Evolutionary conservation across 2,888 invertebrate species (phyloP).

Genomic region (Acrobasis repandana): DNA sequence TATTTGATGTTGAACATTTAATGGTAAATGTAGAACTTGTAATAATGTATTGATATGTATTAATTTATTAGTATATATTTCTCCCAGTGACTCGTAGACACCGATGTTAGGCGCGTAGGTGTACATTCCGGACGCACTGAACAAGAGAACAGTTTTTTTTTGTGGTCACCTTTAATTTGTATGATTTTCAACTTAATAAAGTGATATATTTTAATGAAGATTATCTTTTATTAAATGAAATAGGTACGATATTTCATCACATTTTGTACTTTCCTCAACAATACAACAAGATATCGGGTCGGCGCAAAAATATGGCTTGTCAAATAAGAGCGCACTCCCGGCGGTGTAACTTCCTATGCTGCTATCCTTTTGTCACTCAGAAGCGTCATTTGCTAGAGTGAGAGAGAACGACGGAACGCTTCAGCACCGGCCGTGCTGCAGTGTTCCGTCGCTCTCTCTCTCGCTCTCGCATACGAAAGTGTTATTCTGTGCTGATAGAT

Average conservation of each 20-base stretch:
- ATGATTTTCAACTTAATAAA: conserved; percentile 62
- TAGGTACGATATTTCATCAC: background rate
- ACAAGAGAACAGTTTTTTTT: conserved; percentile 24
- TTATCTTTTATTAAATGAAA: conserved; percentile 12
- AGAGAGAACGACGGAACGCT: no score
- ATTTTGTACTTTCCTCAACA: no score
- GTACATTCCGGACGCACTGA: conserved; percentile 31
- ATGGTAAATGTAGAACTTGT: conserved; percentile 19
- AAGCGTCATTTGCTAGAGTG: no score
- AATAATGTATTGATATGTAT: background rate
- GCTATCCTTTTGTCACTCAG: no score
- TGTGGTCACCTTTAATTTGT: conserved; percentile 30
- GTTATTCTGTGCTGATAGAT: no score
- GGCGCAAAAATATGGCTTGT: no score
- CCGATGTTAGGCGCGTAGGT: background rate
- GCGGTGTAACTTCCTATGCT: no score
- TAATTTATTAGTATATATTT: conserved; percentile 6
- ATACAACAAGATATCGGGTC: no score
- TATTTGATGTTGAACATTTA: conserved; percentile 25
- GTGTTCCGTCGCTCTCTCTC: no score
- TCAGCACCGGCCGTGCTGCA: no score
- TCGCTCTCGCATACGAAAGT: no score
- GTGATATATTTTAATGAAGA: conserved; percentile 66
- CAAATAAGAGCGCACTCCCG: no score
- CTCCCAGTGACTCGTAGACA: conserved; percentile 3